Base-by-base conservation (phyloP, 2,797 vertebrate species). In the Tenualosa ilisha region DNA sequence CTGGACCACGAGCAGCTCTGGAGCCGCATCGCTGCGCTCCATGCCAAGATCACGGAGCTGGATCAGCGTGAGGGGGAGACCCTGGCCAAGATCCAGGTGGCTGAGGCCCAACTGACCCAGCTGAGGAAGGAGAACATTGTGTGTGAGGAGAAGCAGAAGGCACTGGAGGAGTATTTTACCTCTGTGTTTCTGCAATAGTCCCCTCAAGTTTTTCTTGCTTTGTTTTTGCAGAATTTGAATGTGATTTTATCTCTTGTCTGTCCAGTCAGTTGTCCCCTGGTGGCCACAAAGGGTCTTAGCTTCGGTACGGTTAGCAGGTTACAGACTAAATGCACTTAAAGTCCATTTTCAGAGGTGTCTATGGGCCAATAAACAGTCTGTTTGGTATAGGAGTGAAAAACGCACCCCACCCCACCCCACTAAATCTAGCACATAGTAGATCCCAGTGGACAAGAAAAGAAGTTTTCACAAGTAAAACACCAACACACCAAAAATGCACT, bases 1-100 rank as follows among this genome's bases (percentile, higher is more conserved):
- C 86, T 91, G 24, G 95, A 96, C 92, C 95, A 91, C 88, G 94
- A 96, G 84, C 93, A 95, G 87, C 95, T 97, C 22, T 97, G 96
- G 96, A 93, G 94, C 86, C 97, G 96, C 88, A 96, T 97, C 88
- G 92, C 94, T 68, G 95, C 94, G 87, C 93, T 98, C 6, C 95
- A 97, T 84, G 93, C 95, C 49, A 97, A 97, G 90, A 94, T 97
- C 84, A 92, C 94, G 85, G 93, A 95, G 6, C 40, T 79, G 40
- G 37, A 79, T 15, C 72, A 46, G 15, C 72, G 72, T 1, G 72
- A 79, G 40, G 37, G 26, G 3, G 37, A 43, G 4, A 79, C 72
- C 1, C 72, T 79, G 15, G 72, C 5, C 37, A 79, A 43, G 72
- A 46, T 79, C 15, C 72, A 43, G 1, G 20, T 15, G 6, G 15